Conservation (phyloP, 1,140 invertebrate species). For the Elymnias hypermnestra region DNA sequence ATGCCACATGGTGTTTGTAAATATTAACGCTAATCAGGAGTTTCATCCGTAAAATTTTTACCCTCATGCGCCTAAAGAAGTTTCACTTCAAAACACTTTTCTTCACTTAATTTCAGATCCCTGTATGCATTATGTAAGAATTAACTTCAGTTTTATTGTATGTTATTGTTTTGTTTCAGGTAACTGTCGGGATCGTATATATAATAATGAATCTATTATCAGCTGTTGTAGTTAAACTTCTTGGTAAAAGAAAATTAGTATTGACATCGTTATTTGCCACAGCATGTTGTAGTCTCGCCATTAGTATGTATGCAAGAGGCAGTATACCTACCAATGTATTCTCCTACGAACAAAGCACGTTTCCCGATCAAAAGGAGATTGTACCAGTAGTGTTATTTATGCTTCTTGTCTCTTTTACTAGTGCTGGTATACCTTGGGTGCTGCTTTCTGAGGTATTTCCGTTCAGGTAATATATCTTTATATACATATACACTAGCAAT, state of each 20-base stretch:
- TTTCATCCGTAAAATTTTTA: too few relatives aligned
- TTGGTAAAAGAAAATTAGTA: slow-evolving; percentile 58
- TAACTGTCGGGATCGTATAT: slow-evolving; percentile 43
- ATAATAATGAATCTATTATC: slow-evolving; percentile 51
- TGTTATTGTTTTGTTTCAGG: slow-evolving; percentile 35
- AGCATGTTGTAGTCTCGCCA: slow-evolving; percentile 36
- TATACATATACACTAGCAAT: too few relatives aligned
- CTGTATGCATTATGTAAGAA: too few relatives aligned
- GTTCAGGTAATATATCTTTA: slow-evolving; percentile 61
- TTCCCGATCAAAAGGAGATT: slow-evolving; percentile 37
- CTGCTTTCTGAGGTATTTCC: slow-evolving; percentile 64
- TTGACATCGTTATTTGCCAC: slow-evolving; percentile 41
- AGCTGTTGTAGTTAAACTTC: slow-evolving; percentile 42
- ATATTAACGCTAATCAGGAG: too few relatives aligned
- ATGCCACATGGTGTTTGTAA: too few relatives aligned
- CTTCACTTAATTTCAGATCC: too few relatives aligned
- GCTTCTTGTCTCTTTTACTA: slow-evolving; percentile 46
- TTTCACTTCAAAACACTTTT: too few relatives aligned
- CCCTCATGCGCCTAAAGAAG: too few relatives aligned
- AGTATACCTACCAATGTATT: slow-evolving; percentile 37
- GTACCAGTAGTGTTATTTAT: slow-evolving; percentile 52
- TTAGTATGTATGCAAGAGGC: slow-evolving; percentile 44
- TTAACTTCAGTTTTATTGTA: too few relatives aligned
- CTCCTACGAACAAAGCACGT: slow-evolving; percentile 53
- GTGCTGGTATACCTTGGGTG: slow-evolving; percentile 62